Percentiles rank a stretch among this genome's conserved stretches.
phyloP scores from a whole-genome alignment of 1,140 invertebrate genomes.

The Agraylea sexmaculata region DNA sequence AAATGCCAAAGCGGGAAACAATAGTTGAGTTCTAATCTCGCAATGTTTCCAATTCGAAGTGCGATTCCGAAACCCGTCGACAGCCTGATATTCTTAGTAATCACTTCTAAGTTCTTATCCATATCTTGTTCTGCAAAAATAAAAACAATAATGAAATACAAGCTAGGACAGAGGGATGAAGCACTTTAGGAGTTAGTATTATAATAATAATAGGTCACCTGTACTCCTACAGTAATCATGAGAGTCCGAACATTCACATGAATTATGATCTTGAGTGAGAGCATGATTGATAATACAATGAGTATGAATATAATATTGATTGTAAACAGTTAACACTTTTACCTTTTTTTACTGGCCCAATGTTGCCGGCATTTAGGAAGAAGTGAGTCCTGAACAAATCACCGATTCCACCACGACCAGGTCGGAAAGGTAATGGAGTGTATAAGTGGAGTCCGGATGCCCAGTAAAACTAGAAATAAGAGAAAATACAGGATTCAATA shows the following conservation, averaged over 20 bases:
- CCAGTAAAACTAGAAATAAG: constrained; percentile 57
- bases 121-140: constrained; percentile 28
- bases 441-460: constrained; percentile 67
- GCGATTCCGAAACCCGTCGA: constrained; percentile 65
- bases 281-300: constrained; percentile 4
- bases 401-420: constrained; percentile 59
- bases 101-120: constrained; percentile 30
- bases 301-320: background rate
- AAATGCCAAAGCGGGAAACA: constrained; percentile 50
- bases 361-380: constrained; percentile 75
- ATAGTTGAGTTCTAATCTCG: constrained; percentile 79
- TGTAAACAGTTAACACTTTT: constrained; percentile 21
- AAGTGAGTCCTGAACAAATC: constrained; percentile 71
- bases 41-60: constrained; percentile 61
- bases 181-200: no score
- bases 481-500: no score
- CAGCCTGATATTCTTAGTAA: constrained; percentile 43
- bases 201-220: constrained; percentile 1
- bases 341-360: constrained; percentile 46
- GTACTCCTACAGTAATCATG: constrained; percentile 7
- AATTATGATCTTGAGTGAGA: constrained; percentile 9
- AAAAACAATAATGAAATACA: no score
- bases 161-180: no score
- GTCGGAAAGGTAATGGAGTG: constrained; percentile 72
- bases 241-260: constrained; percentile 1